Base-by-base conservation (phyloP, 2,888 invertebrate genomes). In the Atrina japonica region DNA sequence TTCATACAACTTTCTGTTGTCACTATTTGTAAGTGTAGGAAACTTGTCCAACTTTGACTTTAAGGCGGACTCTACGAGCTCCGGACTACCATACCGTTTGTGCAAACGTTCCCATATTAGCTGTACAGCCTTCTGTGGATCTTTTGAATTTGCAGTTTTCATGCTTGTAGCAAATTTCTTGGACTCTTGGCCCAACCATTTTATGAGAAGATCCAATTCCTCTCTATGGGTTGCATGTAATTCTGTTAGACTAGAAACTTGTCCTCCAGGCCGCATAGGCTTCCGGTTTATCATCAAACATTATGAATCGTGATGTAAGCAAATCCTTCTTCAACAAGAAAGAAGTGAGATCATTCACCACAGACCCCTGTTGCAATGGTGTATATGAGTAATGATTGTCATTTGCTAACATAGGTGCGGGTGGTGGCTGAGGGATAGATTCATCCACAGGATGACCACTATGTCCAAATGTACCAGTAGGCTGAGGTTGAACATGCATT, bases 271-370 rank as follows among this genome's bases (percentile, higher is more conserved):
- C 55, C 11, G 23, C 43, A 49, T 66, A 73, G 3, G 23, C 29
- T 23, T 69, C 73, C 14, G 65, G 41, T 9, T 45, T 21, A 55
- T 65, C 73, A 41, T 52, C 60, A 50, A 73, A 69, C 14, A 41
- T n/a, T n/a, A 35, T 55, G 25, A 72, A 64, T 27, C 71, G 18
- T 23, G 66, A 71, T 5, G 67, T 52, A 1, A 71, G 21, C 21
- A 71, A 30, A 29, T 71, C 71, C 52, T 70, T 70, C 35, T 63
- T 71, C 9, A 71, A 27, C 7, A 71, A 52, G 29, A 64, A 71
- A 1, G 47, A 60, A 14, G 68, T 68, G 21, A 61, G 53, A 5
- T 68, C 68, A 53, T 27, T 53, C 21, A 47, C 18, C 14, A 25
- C 18, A 16, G 25, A 41, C 18, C 23, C 23, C 45, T 35, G 35